These are phyloP conservation scores for Lasioglossum figueresi DNA, from an alignment of 2,888 invertebrate genomes.

Conservation along the genomic window DNA sequence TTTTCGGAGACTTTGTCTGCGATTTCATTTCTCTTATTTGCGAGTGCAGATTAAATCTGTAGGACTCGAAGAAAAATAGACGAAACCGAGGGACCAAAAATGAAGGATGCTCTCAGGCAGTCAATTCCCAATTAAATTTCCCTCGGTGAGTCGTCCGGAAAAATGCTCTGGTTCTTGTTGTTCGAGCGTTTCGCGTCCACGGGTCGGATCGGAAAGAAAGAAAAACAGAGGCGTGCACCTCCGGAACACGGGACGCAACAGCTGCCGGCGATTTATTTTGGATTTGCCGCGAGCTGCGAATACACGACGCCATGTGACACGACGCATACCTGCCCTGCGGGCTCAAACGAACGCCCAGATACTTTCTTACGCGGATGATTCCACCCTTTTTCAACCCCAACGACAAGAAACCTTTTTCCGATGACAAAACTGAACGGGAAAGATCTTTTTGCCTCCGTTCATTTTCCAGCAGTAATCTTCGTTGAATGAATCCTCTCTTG, in stretches of 20 bases:
- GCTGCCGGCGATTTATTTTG: conserved; percentile 83
- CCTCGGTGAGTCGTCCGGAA: not conserved
- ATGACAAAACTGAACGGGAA: not conserved
- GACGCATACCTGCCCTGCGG: conserved; percentile 49
- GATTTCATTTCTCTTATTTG: not conserved
- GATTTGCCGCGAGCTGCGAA: conserved; percentile 71
- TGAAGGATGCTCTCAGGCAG: not conserved
- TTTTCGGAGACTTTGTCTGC: not conserved
- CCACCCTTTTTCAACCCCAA: not conserved
- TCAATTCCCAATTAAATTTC: not conserved
- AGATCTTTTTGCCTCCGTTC: too few species aligned
- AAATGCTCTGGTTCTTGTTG: not conserved
- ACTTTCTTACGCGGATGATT: not conserved
- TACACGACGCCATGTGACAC: conserved; percentile 52
- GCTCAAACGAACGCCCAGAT: conserved; percentile 14
- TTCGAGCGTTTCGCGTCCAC: not conserved
- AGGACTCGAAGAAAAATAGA: not conserved
- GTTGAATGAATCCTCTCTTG: too few species aligned
- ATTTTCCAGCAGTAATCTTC: too few species aligned
- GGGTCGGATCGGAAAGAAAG: not conserved
- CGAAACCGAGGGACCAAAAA: not conserved
- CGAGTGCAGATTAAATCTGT: not conserved
- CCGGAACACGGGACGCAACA: conserved; percentile 78
- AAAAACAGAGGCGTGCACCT: conserved; percentile 24
- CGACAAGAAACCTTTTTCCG: not conserved